Percentiles rank a stretch among this genome's conserved stretches.
phyloP scores from a whole-genome alignment of 2,113 vertebrate genomes.

The Cyrtonyx montezumae region DNA sequence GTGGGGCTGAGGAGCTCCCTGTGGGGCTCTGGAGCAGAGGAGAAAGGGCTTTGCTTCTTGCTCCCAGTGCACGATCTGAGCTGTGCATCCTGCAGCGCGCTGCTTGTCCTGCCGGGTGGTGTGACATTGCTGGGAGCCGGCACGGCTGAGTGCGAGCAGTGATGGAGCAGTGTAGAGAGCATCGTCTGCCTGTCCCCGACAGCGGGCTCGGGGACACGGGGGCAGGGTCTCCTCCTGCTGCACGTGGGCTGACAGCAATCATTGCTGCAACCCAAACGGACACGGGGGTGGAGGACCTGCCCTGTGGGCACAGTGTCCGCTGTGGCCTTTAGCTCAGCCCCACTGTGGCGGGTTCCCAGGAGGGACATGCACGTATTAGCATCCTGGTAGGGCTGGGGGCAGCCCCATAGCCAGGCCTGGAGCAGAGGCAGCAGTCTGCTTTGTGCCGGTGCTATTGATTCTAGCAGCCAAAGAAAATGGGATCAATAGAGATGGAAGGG shows the following conservation, averaged over 20 bases:
- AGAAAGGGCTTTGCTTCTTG: not conserved
- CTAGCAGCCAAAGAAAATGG: not conserved
- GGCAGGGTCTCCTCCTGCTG: constrained; percentile 8
- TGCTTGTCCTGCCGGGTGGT: not conserved
- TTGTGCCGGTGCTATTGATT: constrained; percentile 24
- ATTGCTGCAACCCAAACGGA: fast-evolving
- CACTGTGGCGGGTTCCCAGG: not conserved
- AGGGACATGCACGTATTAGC: not conserved
- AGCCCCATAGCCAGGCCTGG: not conserved
- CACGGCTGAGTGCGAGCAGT: not conserved
- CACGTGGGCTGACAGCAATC: fast-evolving
- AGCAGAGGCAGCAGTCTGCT: not conserved
- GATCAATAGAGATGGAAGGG: constrained; percentile 22
- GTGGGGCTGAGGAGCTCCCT: not conserved
- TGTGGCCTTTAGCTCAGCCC: fast-evolving
- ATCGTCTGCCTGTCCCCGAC: not conserved
- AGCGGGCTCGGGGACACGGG: not conserved
- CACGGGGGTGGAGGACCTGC: fast-evolving
- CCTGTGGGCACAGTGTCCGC: fast-evolving
- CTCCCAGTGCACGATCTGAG: not conserved
- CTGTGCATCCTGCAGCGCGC: not conserved
- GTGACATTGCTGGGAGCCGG: constrained; percentile 53
- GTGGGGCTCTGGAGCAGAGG: not conserved
- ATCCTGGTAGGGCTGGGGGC: not conserved
- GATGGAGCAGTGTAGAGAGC: not conserved